Conservation (phyloP, 1,140 invertebrate genomes). For the Psilanteris sp. region DNA sequence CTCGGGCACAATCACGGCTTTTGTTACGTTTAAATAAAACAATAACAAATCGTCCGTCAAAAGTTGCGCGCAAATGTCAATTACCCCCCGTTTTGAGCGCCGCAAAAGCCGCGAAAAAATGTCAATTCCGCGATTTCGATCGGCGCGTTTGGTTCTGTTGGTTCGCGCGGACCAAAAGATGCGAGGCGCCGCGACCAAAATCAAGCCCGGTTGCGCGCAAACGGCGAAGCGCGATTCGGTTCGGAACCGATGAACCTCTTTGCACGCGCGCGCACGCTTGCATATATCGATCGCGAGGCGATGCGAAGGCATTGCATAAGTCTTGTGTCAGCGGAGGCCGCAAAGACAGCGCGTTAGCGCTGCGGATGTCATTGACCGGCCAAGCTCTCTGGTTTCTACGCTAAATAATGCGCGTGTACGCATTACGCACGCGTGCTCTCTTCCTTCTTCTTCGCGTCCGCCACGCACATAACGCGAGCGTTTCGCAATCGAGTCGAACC, state of each 20-base stretch:
- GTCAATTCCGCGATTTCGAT: too few relatives aligned
- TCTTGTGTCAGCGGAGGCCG: constrained; percentile 55
- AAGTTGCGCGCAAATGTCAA: too few relatives aligned
- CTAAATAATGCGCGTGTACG: constrained; percentile 62
- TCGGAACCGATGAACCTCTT: constrained; percentile 32
- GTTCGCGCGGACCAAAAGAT: too few relatives aligned
- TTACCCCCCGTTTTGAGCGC: too few relatives aligned
- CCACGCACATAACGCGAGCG: constrained; percentile 43
- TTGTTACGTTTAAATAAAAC: too few relatives aligned
- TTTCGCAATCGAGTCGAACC: constrained; percentile 35
- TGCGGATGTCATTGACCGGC: constrained; percentile 65
- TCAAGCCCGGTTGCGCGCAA: too few relatives aligned
- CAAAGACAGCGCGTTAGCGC: constrained; percentile 56
- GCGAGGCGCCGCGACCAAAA: too few relatives aligned
- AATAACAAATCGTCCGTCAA: too few relatives aligned
- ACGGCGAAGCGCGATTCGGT: constrained; percentile 25
- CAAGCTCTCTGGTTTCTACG: constrained; percentile 58
- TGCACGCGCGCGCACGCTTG: constrained; percentile 29
- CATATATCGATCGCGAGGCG: constrained; percentile 46
- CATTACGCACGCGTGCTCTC: constrained; percentile 54
- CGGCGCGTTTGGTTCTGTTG: too few relatives aligned
- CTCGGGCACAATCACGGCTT: too few relatives aligned
- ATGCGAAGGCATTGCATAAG: constrained; percentile 47
- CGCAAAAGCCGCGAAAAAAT: too few relatives aligned
- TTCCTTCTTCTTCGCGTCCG: constrained; percentile 35